Evolutionary conservation across 2,113 vertebrate species (phyloP), one percentile per base, ranked within the genome.

Genomic region (Cyanoramphus novaezelandiae): DNA sequence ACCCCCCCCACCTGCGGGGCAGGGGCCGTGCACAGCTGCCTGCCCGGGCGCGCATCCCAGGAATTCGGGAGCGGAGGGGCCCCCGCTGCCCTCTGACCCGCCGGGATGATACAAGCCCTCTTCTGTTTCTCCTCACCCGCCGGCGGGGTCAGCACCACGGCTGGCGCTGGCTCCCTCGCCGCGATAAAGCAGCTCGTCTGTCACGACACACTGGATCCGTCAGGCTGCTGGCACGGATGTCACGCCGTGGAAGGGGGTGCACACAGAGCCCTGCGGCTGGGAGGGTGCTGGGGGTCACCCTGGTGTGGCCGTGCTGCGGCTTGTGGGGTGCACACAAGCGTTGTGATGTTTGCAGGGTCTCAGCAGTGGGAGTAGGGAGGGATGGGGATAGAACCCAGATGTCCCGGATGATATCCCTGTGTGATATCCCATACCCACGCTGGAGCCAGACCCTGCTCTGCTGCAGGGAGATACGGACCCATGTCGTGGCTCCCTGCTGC

Each of bases 111-210:
- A 98, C 98, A 97, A 98, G 96, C 97, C 96, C 91, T 98, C 98
- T 97, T 98, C 97, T 99, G 98, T 98, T 98, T 98, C 98, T 98
- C 95, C 97, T 98, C 98, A 97, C 96, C 97, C 97, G 97, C 98
- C 97, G 96, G 97, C 81, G 95, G 98, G 98, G 98, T 98, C 98
- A 98, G 97, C 92, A 50, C 49, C 47, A 60, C 57, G 33, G 92
- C 88, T 95, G 93, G 93, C 37, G 12, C 81, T 93, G 90, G 87
- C 97, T 98, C 76, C 92, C 97, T 91, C 16, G 8, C 84, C 33
- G 74, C 46, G 79, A 95, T 98, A 97, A 97, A 97, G 70, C 84
- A 87, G 88, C 95, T 93, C 85, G 94, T 92, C 82, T 82, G 90
- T 95, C 96, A 97, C 94, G 96, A 97, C 97, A 98, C 97, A 97